phyloP scores from a whole-genome alignment of 1,140 invertebrate genomes.

The Tachypleus tridentatus region DNA sequence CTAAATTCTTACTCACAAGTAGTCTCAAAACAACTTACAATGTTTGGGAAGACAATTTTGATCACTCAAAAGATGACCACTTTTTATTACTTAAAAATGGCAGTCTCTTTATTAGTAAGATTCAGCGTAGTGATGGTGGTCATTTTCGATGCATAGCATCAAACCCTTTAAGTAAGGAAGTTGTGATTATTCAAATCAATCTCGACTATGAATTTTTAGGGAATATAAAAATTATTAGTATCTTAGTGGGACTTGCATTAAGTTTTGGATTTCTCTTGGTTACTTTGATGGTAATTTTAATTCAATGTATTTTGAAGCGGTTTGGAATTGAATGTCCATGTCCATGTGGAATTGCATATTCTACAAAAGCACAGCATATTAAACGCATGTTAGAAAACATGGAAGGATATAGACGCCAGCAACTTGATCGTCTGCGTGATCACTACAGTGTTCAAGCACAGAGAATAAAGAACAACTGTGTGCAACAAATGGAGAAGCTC shows the following conservation, averaged over 20 bases:
- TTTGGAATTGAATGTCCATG: conserved; percentile 40
- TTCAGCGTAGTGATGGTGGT: conserved; percentile 66
- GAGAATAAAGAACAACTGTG: conserved; percentile 81
- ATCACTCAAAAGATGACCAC: conserved; percentile 1
- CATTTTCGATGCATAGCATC: conserved; percentile 72
- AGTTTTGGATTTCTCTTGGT: conserved; percentile 63
- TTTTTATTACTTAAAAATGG: conserved; percentile 47
- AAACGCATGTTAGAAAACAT: conserved; percentile 63
- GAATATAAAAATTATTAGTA: conserved; percentile 66
- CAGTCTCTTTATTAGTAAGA: conserved; percentile 48
- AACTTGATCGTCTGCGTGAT: conserved; percentile 66
- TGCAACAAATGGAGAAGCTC: conserved; percentile 84
- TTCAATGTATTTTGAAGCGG: conserved; percentile 44
- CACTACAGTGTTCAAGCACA: conserved; percentile 84
- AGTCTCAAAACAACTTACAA: too few species aligned
- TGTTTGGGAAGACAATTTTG: conserved; percentile 41
- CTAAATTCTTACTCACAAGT: too few species aligned
- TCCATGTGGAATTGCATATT: conserved; percentile 46
- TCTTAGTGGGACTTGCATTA: conserved; percentile 62
- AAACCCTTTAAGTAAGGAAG: conserved; percentile 61
- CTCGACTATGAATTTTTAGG: conserved; percentile 69
- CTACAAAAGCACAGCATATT: conserved; percentile 64
- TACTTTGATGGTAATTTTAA: conserved; percentile 60
- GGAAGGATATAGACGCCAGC: conserved; percentile 76
- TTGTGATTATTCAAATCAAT: conserved; percentile 38